phyloP scores from a whole-genome alignment of 2,113 vertebrate genomes.

The Ornithorhynchus anatinus region DNA sequence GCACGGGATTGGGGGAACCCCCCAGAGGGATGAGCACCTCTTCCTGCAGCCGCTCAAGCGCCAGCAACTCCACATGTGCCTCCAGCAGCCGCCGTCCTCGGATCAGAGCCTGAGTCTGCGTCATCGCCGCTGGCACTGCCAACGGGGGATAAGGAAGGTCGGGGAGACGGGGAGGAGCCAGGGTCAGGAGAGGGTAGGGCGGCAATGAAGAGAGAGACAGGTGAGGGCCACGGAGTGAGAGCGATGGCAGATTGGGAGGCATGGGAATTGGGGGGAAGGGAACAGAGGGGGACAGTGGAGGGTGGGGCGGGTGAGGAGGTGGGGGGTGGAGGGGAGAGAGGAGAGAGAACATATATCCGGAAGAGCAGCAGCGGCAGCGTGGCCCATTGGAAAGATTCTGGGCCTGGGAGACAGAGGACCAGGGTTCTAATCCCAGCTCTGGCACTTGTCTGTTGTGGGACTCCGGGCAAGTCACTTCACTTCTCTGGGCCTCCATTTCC shows the following conservation, averaged over 20 bases:
- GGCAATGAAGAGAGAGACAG: background rate
- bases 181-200: background rate
- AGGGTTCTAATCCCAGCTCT: too few relatives aligned
- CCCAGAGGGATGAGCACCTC: constrained; percentile 81
- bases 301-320: too few relatives aligned
- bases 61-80: constrained; percentile 85
- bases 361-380: too few relatives aligned
- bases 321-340: too few relatives aligned
- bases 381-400: too few relatives aligned
- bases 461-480: too few relatives aligned
- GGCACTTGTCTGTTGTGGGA: too few relatives aligned
- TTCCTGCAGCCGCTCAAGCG: constrained; percentile 87
- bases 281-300: too few relatives aligned
- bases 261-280: too few relatives aligned
- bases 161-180: background rate
- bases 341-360: too few relatives aligned
- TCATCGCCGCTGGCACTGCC: constrained; percentile 81
- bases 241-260: background rate
- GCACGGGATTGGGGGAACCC: constrained; percentile 23
- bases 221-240: background rate
- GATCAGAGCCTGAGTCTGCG: constrained; percentile 83
- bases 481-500: too few relatives aligned
- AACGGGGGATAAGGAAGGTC: constrained; percentile 24
- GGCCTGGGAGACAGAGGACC: too few relatives aligned
- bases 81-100: constrained; percentile 81